phyloP scores from a whole-genome alignment of 2,797 vertebrate genomes.

The Hoplostethus atlanticus region DNA sequence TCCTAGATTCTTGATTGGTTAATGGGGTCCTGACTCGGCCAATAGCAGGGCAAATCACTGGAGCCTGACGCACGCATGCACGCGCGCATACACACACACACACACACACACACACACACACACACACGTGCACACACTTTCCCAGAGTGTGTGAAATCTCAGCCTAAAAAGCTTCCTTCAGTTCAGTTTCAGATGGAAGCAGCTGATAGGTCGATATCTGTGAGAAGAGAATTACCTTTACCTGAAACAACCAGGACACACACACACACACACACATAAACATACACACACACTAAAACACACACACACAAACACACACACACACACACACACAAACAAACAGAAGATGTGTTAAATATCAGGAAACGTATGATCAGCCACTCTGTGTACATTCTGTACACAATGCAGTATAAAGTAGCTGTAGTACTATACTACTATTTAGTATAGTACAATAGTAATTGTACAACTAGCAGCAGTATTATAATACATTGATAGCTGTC shows the following conservation, averaged over 20 bases:
- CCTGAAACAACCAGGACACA: slow-evolving; percentile 19
- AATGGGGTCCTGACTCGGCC: slow-evolving; percentile 55
- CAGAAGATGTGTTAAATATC: no score
- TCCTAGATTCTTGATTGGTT: slow-evolving; percentile 46
- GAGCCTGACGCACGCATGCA: slow-evolving; percentile 33
- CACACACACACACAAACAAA: background rate
- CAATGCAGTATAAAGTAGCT: no score
- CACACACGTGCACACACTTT: background rate
- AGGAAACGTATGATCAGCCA: no score
- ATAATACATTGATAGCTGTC: no score
- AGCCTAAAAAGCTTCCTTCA: background rate
- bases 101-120: slow-evolving; percentile 7
- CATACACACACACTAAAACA: slow-evolving; percentile 2
- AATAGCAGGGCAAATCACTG: slow-evolving; percentile 58
- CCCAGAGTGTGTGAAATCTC: background rate
- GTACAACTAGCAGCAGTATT: no score
- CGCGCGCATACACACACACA: slow-evolving; percentile 28
- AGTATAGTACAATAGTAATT: no score
- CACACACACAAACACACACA: background rate
- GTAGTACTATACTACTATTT: no score
- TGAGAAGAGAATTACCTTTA: slow-evolving; percentile 58
- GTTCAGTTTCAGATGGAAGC: slow-evolving; percentile 36
- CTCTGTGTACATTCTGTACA: no score
- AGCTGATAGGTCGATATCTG: slow-evolving; percentile 51
- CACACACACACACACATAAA: background rate